Base-by-base conservation (phyloP, 2,113 vertebrate species). In the Grallaria varia region DNA sequence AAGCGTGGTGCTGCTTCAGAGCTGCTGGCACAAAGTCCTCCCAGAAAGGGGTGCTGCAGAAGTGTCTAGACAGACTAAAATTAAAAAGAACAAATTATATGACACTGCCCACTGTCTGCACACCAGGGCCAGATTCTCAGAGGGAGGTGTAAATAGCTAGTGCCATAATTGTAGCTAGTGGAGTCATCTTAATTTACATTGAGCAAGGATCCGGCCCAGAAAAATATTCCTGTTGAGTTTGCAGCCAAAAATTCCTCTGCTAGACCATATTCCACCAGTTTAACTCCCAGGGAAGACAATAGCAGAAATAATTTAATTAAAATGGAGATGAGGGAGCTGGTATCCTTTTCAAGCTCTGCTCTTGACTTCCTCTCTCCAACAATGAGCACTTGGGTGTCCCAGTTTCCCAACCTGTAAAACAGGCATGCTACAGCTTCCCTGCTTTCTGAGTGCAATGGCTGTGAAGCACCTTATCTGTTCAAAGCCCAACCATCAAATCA, bases 41-140 rank as follows among this genome's bases (percentile, higher is more conserved):
- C 40, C 73, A 77, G 52, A 76, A 86, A 84, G 35, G 68, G 85
- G 85, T 95, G 67, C 80, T 93, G 72, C 42, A 89, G 45, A 95
- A 94, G 49, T 64, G 87, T 96, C 92, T 96, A 97, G 93, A 92
- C 82, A 94, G 78, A 90, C 79, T 93, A 89, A 94, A 97, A 96
- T 96, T 62, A 89, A 95, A 94, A 93, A 89, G 55, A 95, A 94
- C 71, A 75, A 91, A 89, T 90, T 89, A 90, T 42, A 88, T 74
- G 35, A 94, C 87, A 90, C 64, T 95, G 96, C 84, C 84, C 88
- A 94, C 91, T 91, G 78, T 73, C 95, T 95, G 87, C 71, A 87
- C 93, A 89, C 37, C 71, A 95, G 42, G 74, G 33, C 66, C 56
- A 89, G 79, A 87, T 92, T 88, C 93, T 94, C 73, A 93, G 47